Evolutionary conservation across 1,140 invertebrate genomes (phyloP).

Genomic region (Bombus cullumanus): DNA sequence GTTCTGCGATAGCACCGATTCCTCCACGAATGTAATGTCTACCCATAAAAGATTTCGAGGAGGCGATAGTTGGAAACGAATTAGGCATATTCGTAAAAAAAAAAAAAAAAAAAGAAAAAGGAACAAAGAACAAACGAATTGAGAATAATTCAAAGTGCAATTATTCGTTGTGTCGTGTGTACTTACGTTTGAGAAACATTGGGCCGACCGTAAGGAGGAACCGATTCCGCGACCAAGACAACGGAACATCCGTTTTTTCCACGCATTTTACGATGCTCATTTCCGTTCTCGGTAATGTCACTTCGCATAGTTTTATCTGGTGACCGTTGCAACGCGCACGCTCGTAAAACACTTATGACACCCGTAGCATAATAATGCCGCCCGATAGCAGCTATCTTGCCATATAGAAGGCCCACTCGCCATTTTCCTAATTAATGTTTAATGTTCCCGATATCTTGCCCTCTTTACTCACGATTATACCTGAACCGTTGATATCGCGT

Average conservation of each 20-base stretch:
- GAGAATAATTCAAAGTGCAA: neutral
- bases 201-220: neutral
- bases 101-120: too few relatives aligned
- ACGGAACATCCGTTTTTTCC: constrained; percentile 48
- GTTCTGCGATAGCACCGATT: neutral
- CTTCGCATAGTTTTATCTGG: constrained; percentile 65
- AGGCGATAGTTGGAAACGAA: neutral
- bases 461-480: constrained; percentile 56
- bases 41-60: neutral
- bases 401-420: constrained; percentile 61
- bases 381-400: constrained; percentile 68
- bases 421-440: constrained; percentile 75
- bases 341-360: constrained; percentile 72
- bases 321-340: constrained; percentile 58
- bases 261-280: constrained; percentile 54
- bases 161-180: neutral
- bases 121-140: neutral
- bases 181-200: neutral
- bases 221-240: constrained; percentile 36
- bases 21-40: neutral
- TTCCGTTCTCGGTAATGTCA: constrained; percentile 61
- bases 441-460: constrained; percentile 68
- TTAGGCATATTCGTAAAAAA: neutral
- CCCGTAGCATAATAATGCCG: constrained; percentile 72
- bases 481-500: constrained; percentile 39